Evolutionary conservation across 2,113 vertebrate species (phyloP).

Genomic region (Candoia aspera): DNA sequence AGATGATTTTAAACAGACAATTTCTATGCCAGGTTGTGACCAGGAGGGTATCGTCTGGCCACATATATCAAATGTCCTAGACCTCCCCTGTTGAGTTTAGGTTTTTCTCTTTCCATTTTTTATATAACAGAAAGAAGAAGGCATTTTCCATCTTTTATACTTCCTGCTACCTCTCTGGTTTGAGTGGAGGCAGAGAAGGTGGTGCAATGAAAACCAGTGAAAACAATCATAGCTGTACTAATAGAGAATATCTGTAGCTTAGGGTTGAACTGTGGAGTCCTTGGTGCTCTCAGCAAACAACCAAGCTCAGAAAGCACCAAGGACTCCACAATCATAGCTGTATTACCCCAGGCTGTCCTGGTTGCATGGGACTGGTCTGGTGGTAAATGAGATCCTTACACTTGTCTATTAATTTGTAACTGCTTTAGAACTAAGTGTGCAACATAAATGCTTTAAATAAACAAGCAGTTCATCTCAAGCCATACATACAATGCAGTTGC

Average conservation of each 20-base stretch:
- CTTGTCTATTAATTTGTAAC: not conserved
- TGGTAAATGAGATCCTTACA: not conserved
- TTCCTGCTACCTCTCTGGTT: not conserved
- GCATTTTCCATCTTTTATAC: not conserved
- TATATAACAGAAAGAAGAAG: not conserved
- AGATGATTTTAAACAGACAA: not conserved
- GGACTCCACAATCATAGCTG: not conserved
- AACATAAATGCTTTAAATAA: not conserved
- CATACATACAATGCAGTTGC: not conserved
- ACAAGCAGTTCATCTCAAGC: not conserved
- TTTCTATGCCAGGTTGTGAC: not conserved
- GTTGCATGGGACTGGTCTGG: not conserved
- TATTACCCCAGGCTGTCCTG: not conserved
- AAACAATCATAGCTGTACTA: not conserved
- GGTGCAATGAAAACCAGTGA: not conserved
- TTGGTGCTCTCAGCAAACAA: no score
- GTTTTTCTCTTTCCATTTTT: not conserved
- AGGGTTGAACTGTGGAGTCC: no score
- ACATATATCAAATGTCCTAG: not conserved
- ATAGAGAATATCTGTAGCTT: no score
- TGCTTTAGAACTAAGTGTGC: not conserved
- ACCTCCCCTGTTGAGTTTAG: not conserved
- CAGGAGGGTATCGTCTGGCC: not conserved
- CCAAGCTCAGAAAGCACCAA: no score
- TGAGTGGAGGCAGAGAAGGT: not conserved